Conservation (phyloP, 2,888 invertebrate genomes). For the Drosophila subquinaria region DNA sequence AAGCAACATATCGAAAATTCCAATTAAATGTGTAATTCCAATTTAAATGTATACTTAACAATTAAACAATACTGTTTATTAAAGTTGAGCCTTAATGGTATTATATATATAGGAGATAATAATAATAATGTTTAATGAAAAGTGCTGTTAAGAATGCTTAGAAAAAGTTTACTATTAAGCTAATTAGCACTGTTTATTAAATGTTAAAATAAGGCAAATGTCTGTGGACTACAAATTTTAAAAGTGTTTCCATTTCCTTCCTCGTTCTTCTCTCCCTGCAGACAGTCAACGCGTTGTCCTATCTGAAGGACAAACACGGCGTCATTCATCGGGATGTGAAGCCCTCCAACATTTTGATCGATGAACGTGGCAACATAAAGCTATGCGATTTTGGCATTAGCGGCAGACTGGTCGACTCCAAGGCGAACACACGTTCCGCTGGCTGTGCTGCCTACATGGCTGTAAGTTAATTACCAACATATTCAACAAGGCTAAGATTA, state of each 20-base stretch:
- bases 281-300: slow-evolving; percentile 98
- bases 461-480: slow-evolving; percentile 87
- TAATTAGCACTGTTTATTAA: not conserved
- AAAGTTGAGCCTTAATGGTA: too few species aligned
- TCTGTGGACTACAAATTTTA: not conserved
- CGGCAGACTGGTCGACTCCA: slow-evolving; percentile 98
- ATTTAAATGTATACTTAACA: too few species aligned
- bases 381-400: slow-evolving; percentile 99
- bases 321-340: slow-evolving; percentile 99
- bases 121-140: not conserved
- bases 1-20: too few species aligned
- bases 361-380: slow-evolving; percentile 97
- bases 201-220: not conserved
- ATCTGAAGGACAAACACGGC: slow-evolving; percentile 98
- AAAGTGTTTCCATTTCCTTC: not conserved
- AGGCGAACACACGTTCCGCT: slow-evolving; percentile 98
- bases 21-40: too few species aligned
- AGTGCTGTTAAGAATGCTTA: not conserved
- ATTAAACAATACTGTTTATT: too few species aligned
- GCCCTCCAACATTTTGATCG: slow-evolving; percentile 98
- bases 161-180: not conserved
- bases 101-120: too few species aligned
- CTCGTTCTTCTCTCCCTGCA: slow-evolving; percentile 83
- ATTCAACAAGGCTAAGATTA: not conserved
- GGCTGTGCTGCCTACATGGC: slow-evolving; percentile 99